Evolutionary conservation across 2,888 invertebrate genomes (phyloP), one percentile per base, ranked within the genome.

Genomic region (Gryllus longicercus): DNA sequence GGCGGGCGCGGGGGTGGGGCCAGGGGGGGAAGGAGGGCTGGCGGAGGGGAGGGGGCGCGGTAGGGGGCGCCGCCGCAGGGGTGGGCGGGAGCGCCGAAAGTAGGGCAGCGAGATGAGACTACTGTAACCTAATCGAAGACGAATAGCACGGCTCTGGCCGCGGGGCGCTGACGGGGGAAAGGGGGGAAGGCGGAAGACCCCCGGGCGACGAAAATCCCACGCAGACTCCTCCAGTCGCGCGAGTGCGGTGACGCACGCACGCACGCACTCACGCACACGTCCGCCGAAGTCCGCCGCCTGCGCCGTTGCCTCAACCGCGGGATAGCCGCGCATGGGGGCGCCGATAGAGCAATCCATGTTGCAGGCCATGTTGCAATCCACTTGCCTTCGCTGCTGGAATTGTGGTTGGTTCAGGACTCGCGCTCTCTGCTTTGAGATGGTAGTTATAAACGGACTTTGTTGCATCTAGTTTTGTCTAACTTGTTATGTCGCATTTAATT

Each of bases 101-200:
- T 63, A 63, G 63, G 63, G 16, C 63, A 63, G 63, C 14, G 63
- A 63, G 63, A 63, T 63, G 63, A 63, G 63, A 63, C 63, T 63
- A n/a, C 63, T 63, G 63, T 63, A 63, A 63, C 63, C 63, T 63
- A 63, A 63, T 63, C 63, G 63, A 63, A 63, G 63, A 63, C 63
- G 63, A 63, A 63, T 63, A 63, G 63, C 63, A 5, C 16, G 63
- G 63, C 8, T 63, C 63, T 63, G 63, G 63, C 63, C 16, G 63
- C 8, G 14, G 63, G 14, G 16, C 63, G 63, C 63, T 5, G 63
- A 16, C 16, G 16, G 63, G 0, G n/a, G 63, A 0, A 2, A 2
- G 12, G 63, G 16, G 63, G 0, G 63, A 63, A 2, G 5, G 2
- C 2, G 16, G 16, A 63, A n/a, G n/a, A 63, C 63, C 16, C 5